These are phyloP conservation scores for Zaprionus vittiger DNA, from an alignment of 1,140 invertebrate species.

Conservation along the genomic window DNA sequence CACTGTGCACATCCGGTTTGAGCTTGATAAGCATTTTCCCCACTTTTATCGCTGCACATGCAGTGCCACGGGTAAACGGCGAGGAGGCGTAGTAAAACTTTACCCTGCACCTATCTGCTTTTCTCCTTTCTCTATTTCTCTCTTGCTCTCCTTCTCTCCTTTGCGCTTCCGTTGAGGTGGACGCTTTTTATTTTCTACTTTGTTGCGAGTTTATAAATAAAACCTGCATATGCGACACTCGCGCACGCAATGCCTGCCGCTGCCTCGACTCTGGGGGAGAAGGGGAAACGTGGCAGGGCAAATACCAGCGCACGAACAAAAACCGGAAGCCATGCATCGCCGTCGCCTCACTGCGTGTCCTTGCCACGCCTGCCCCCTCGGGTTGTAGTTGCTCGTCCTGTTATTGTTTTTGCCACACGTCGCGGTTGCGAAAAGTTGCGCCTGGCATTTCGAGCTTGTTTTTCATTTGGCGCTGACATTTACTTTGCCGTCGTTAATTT, in stretches of 20 bases:
- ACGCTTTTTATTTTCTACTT: slow-evolving; percentile 67
- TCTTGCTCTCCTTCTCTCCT: not conserved
- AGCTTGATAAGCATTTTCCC: slow-evolving; percentile 78
- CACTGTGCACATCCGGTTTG: slow-evolving; percentile 77
- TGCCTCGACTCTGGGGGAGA: slow-evolving; percentile 20
- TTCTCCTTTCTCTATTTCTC: not conserved
- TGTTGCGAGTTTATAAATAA: slow-evolving; percentile 78
- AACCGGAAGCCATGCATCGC: slow-evolving; percentile 76
- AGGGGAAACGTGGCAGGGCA: slow-evolving; percentile 33
- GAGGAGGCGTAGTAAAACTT: not conserved
- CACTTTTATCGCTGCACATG: slow-evolving; percentile 68
- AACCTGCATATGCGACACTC: slow-evolving; percentile 81
- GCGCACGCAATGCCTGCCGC: slow-evolving; percentile 59
- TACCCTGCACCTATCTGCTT: slow-evolving; percentile 3
- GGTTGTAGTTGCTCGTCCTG: slow-evolving; percentile 18
- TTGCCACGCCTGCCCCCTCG: not conserved
- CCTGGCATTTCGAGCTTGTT: slow-evolving; percentile 61
- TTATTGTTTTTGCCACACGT: slow-evolving; percentile 79
- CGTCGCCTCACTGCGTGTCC: slow-evolving; percentile 7
- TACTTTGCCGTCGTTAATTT: slow-evolving; percentile 78
- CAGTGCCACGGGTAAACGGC: slow-evolving; percentile 16
- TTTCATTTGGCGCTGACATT: slow-evolving; percentile 75
- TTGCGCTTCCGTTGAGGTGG: slow-evolving; percentile 35
- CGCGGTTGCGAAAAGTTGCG: slow-evolving; percentile 66
- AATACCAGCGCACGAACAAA: slow-evolving; percentile 79